Percentiles rank a stretch among this genome's conserved stretches.
Conservation (phyloP, 2,888 invertebrate genomes). For the Lepidocyrtinus sp. region DNA sequence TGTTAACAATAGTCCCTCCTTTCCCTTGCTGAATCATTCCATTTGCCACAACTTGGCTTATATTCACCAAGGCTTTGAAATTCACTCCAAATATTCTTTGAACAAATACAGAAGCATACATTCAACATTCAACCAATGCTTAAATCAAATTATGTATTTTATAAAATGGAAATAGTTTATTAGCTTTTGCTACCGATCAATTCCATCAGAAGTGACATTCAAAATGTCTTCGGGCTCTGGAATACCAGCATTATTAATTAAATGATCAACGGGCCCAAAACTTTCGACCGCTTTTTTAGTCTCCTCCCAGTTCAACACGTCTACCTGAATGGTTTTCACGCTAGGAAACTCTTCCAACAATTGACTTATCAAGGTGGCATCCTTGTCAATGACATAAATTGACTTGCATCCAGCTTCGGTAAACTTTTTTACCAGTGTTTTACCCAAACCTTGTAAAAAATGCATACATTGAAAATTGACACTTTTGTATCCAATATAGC, state of each 20-base stretch:
- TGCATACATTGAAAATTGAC: too few relatives aligned
- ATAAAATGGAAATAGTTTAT: too few relatives aligned
- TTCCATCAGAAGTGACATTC: slow-evolving; percentile 35
- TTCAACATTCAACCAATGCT: too few relatives aligned
- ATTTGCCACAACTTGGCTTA: slow-evolving; percentile 33
- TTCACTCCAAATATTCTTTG: slow-evolving; percentile 44
- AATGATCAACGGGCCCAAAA: slow-evolving; percentile 39
- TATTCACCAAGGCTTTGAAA: slow-evolving; percentile 44
- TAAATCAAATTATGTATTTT: too few relatives aligned
- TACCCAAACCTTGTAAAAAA: slow-evolving; percentile 35
- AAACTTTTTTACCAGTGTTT: slow-evolving; percentile 36
- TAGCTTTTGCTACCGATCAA: too few relatives aligned
- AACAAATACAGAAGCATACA: background rate
- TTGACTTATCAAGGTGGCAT: slow-evolving; percentile 18
- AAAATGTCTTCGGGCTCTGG: slow-evolving; percentile 28
- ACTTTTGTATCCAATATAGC: too few relatives aligned
- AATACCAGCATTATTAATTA: slow-evolving; percentile 54
- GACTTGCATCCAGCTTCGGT: slow-evolving; percentile 34
- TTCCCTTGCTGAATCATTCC: slow-evolving; percentile 37
- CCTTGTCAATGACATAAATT: slow-evolving; percentile 44
- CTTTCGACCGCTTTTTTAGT: slow-evolving; percentile 26
- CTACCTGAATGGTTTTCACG: slow-evolving; percentile 29
- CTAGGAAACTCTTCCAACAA: slow-evolving; percentile 28
- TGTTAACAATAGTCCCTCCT: slow-evolving; percentile 52
- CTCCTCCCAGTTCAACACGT: slow-evolving; percentile 45